Conservation (phyloP, 2,888 invertebrate species). For the Leptinotarsa juncta region DNA sequence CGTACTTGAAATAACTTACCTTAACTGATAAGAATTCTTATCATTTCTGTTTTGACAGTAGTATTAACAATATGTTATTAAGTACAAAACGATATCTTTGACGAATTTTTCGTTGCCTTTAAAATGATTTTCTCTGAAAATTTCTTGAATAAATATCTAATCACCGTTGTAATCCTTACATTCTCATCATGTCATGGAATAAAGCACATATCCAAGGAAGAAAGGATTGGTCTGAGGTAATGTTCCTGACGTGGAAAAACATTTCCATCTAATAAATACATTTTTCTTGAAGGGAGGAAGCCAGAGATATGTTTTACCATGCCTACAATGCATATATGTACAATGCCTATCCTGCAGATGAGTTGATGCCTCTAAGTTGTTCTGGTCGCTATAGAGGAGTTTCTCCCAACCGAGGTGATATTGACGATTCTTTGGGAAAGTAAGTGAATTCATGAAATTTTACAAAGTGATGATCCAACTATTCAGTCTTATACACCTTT, state of each 20-base stretch:
- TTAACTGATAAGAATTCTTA: conserved; percentile 42
- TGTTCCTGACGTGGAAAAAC: background rate
- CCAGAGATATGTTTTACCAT: conserved; percentile 96
- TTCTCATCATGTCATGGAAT: conserved; percentile 46
- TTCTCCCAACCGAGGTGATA: conserved; percentile 92
- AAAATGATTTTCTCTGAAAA: conserved; percentile 54
- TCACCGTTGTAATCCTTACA: conserved; percentile 43
- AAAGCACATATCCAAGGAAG: conserved; percentile 50
- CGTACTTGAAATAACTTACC: background rate
- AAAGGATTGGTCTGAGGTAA: conserved; percentile 43
- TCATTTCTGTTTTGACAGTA: conserved; percentile 45
- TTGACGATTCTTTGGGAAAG: conserved; percentile 98
- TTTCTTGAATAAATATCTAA: conserved; percentile 46
- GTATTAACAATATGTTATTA: conserved; percentile 54
- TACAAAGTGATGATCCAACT: background rate
- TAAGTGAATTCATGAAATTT: conserved; percentile 69
- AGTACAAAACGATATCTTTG: conserved; percentile 52
- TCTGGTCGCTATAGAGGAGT: conserved; percentile 91
- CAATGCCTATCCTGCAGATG: conserved; percentile 98
- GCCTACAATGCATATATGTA: conserved; percentile 96
- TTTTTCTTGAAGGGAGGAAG: conserved; percentile 79
- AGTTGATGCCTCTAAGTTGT: conserved; percentile 96
- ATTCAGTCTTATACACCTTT: too few relatives aligned
- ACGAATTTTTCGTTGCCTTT: conserved; percentile 50
- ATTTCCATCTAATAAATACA: background rate